A percentile compares a stretch with the other conserved stretches of the same genome.
Conservation (phyloP, 2,888 invertebrate genomes). For the Cataglyphis altisquamis region DNA sequence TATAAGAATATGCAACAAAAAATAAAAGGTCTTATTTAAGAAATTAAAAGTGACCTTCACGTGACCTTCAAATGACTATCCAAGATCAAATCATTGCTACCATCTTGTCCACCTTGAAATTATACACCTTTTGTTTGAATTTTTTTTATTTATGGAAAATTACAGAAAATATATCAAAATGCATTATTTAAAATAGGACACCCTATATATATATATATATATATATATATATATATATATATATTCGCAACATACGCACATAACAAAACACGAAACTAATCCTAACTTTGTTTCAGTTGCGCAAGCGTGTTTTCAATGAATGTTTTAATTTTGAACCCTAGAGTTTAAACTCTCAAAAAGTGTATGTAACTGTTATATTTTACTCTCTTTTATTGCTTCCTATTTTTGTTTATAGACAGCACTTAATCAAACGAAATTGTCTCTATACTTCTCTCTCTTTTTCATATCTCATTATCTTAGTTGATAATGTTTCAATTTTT, state of each 20-base stretch:
- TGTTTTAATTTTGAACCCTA: background rate
- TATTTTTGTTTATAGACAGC: background rate
- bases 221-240: background rate
- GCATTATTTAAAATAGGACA: too few relatives aligned
- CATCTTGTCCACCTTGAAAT: too few relatives aligned
- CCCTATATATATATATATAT: too few relatives aligned
- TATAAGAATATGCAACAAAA: too few relatives aligned
- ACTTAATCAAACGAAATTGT: background rate
- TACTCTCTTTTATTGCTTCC: background rate
- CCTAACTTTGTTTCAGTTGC: background rate
- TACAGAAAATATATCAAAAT: too few relatives aligned
- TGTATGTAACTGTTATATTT: background rate
- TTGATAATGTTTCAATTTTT: background rate
- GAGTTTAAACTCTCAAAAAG: background rate
- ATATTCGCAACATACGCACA: background rate
- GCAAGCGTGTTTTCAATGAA: slow-evolving; percentile 11
- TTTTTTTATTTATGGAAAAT: too few relatives aligned
- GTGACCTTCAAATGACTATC: too few relatives aligned
- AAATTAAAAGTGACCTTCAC: too few relatives aligned
- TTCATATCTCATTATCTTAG: background rate
- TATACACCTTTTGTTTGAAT: too few relatives aligned
- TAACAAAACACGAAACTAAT: background rate
- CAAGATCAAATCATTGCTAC: too few relatives aligned
- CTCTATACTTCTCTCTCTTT: background rate
- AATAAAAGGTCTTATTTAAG: too few relatives aligned